A percentile compares a stretch with the other conserved stretches of the same genome.
These are phyloP conservation scores for Onychostruthus taczanowskii DNA, from an alignment of 2,113 vertebrate genomes.

Conservation along the genomic window DNA sequence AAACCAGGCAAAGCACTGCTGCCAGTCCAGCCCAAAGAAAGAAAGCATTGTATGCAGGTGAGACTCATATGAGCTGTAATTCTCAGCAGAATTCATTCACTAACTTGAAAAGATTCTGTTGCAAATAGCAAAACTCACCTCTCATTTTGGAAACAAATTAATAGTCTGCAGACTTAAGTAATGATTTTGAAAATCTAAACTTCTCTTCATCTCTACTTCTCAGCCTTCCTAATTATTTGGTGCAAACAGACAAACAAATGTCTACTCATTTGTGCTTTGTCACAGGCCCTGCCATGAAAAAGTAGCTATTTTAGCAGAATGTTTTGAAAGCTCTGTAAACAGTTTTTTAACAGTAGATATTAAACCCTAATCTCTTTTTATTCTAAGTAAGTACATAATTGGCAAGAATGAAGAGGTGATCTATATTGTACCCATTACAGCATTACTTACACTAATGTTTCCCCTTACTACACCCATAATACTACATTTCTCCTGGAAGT, in stretches of 20 bases:
- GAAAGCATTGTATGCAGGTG: conserved; percentile 70
- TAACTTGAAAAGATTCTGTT: not conserved
- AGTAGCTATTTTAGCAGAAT: not conserved
- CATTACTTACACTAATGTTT: not conserved
- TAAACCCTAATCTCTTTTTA: not conserved
- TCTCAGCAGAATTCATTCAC: not conserved
- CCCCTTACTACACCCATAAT: not conserved
- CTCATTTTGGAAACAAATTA: not conserved
- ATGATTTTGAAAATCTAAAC: not conserved
- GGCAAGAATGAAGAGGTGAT: not conserved
- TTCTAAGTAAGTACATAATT: not conserved
- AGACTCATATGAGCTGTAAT: not conserved
- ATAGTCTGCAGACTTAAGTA: not conserved
- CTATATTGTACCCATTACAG: not conserved
- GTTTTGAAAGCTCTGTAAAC: not conserved
- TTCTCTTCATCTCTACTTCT: not conserved
- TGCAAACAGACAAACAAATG: not conserved
- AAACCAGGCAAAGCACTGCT: not conserved
- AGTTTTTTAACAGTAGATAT: not conserved
- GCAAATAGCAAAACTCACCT: not conserved
- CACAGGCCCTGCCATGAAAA: not conserved
- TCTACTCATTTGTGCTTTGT: not conserved
- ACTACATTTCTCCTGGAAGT: not conserved
- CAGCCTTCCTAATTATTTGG: not conserved
- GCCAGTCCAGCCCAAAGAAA: conserved; percentile 37